A percentile compares a stretch with the other conserved stretches of the same genome.
phyloP scores from a whole-genome alignment of 2,113 vertebrate species.

The Callospermophilus lateralis region DNA sequence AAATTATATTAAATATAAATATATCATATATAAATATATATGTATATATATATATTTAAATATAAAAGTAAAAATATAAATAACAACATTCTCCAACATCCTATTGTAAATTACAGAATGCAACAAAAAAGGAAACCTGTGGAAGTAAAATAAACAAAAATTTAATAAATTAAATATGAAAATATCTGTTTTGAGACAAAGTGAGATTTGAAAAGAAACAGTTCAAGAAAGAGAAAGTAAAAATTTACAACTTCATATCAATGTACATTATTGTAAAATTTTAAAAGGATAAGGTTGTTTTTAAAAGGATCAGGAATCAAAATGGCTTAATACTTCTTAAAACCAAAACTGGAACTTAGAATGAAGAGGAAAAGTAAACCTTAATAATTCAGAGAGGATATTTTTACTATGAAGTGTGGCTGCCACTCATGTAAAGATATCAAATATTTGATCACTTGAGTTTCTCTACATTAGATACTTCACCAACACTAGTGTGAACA shows the following conservation, averaged over 20 bases:
- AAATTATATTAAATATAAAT: too few species aligned
- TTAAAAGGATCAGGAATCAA: neutral
- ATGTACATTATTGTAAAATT: neutral
- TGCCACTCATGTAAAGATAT: accelerated
- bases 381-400: neutral
- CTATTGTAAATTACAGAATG: neutral
- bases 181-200: neutral
- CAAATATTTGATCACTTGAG: neutral
- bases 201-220: neutral
- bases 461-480: neutral
- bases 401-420: neutral
- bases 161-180: neutral
- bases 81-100: neutral
- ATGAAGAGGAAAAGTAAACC: neutral
- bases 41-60: neutral
- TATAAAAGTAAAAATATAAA: neutral
- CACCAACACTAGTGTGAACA: neutral
- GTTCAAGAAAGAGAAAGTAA: neutral
- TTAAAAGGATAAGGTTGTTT: neutral
- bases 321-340: neutral
- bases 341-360: neutral
- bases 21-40: too few species aligned
- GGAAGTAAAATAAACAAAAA: neutral
- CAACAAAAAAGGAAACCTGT: neutral
- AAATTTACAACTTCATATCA: neutral